Base-by-base conservation (phyloP, 1,140 invertebrate genomes). In the Ostrea edulis region DNA sequence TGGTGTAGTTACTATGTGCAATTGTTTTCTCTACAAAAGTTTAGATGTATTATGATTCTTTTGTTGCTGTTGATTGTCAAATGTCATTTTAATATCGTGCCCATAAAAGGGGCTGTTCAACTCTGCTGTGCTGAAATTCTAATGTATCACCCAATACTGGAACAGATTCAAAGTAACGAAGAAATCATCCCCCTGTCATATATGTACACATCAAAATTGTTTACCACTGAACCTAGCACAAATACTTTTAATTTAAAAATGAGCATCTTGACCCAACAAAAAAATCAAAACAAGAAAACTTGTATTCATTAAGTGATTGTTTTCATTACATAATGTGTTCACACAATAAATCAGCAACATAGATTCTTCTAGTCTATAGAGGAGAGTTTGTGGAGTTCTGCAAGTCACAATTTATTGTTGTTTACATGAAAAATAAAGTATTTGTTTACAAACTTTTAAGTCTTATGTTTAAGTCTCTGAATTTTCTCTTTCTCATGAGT, bases 401-500 rank as follows among this genome's bases (percentile, higher is more conserved):
- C 20, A 62, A 62, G 29, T 77, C 68, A 77, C 68, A 14, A 29
- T 35, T 77, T 77, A n/a, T 77, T 77, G 68, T 77, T 77, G 68
- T 77, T 29, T 35, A 29, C 29, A 35, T 62, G 68, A 77, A 25
- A 77, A 77, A 77, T 77, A 77, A 77, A 55, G 25, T 68, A 29
- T 77, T 29, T 77, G 68, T 77, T 29, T 29, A 77, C 22, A 77
- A 25, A 77, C 25, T 14, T 11, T 22, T 5, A 0, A 71, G 8
- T 29, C 22, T 29, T 71, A n/a, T n/a, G n/a, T n/a, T n/a, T n/a
- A n/a, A n/a, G n/a, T n/a, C n/a, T 14, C n/a, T 44, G 35, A 44
- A 44, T 44, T n/a, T n/a, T 44, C 35, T 44, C 35, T 44, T 44
- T 44, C 35, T 44, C 35, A 2, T 2, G 5, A 44, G 35, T 44